These are phyloP conservation scores for Synergus umbraculus DNA, from an alignment of 2,888 invertebrate genomes.

Conservation along the genomic window DNA sequence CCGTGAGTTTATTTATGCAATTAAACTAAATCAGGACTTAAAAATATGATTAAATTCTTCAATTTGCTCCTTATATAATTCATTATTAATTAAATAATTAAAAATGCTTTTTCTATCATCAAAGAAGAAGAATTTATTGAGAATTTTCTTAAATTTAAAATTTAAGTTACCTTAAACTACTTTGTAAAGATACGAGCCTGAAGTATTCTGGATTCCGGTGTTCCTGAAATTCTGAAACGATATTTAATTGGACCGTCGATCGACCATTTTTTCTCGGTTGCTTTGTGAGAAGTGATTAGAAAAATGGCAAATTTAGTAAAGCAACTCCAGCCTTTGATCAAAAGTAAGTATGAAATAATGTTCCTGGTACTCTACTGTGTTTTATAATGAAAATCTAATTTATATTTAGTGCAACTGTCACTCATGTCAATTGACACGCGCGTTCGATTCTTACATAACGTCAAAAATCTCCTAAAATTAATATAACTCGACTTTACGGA, in stretches of 20 bases:
- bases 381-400: neutral
- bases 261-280: neutral
- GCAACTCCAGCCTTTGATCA: slow-evolving; percentile 53
- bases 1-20: neutral
- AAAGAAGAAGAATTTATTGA: neutral
- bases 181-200: neutral
- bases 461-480: neutral
- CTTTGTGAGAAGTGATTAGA: slow-evolving; percentile 14
- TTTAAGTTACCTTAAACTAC: neutral
- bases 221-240: neutral
- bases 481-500: neutral
- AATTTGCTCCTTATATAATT: neutral
- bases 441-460: slow-evolving; percentile 1
- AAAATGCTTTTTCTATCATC: too few species aligned
- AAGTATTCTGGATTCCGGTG: neutral
- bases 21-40: neutral
- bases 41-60: neutral
- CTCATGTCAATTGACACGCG: neutral
- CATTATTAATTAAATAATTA: neutral
- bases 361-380: too few species aligned
- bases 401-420: slow-evolving; percentile 2
- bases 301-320: slow-evolving; percentile 58
- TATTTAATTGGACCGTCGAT: neutral
- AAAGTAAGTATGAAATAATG: slow-evolving; percentile 55
- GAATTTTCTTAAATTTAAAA: neutral